phyloP scores from a whole-genome alignment of 37 sponge, comb jelly and placozoan genomes.

The Chondrilla cf. caribensis region DNA sequence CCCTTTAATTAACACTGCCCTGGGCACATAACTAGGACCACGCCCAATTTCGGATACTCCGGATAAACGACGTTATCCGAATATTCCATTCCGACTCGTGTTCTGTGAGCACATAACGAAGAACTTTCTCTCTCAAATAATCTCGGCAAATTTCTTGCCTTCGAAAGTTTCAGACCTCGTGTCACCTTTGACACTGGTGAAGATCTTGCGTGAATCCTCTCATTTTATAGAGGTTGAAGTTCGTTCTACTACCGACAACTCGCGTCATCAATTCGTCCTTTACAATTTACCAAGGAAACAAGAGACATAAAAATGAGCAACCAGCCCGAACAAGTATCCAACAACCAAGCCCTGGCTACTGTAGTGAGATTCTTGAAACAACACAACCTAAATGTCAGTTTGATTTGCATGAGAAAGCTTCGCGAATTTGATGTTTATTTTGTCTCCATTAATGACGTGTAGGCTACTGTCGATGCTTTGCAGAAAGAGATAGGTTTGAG shows the following conservation, averaged over 20 bases:
- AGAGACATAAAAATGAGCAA: background rate
- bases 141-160: conserved; percentile 24
- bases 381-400: conserved; percentile 62
- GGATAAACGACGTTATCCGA: too few relatives aligned
- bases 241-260: conserved; percentile 24
- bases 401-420: background rate
- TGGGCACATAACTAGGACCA: too few relatives aligned
- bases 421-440: too few relatives aligned
- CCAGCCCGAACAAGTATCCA: background rate
- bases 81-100: too few relatives aligned
- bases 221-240: conserved; percentile 13
- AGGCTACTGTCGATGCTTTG: conserved; percentile 60
- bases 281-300: background rate
- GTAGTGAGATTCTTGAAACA: conserved; percentile 69
- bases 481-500: conserved; percentile 47
- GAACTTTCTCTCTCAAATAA: background rate
- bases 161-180: conserved; percentile 32
- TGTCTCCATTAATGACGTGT: too few relatives aligned
- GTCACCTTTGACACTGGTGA: conserved; percentile 66
- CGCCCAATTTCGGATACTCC: too few relatives aligned
- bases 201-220: conserved; percentile 15
- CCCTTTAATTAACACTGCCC: too few relatives aligned
- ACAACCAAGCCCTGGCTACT: conserved; percentile 42
- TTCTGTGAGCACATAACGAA: background rate
- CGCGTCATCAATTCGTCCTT: background rate